phyloP scores from a whole-genome alignment of 2,797 vertebrate genomes.

The Amblyraja radiata region DNA sequence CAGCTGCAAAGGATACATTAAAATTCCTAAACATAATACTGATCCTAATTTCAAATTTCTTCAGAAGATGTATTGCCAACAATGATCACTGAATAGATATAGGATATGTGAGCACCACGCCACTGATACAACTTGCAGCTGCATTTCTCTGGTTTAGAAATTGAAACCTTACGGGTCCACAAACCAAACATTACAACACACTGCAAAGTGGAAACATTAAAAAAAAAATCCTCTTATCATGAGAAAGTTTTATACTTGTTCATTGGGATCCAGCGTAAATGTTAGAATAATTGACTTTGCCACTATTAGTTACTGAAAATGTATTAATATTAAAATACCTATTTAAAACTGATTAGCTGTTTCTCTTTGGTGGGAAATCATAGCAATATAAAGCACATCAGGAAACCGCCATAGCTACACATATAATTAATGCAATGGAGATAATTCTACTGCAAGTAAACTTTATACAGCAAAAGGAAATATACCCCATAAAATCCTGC shows the following conservation, averaged over 20 bases:
- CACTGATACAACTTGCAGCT: neutral
- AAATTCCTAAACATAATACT: neutral
- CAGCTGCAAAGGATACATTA: neutral
- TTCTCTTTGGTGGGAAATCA: neutral
- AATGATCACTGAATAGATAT: neutral
- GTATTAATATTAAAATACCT: neutral
- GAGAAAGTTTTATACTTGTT: neutral
- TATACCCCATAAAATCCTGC: slow-evolving; percentile 41
- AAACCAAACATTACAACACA: neutral
- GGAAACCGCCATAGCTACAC: neutral
- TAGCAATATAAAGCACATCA: neutral
- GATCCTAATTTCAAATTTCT: neutral
- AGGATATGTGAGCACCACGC: neutral
- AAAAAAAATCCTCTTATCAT: neutral
- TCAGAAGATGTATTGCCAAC: neutral
- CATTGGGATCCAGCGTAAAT: neutral
- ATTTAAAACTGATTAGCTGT: neutral
- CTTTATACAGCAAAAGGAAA: slow-evolving; percentile 39
- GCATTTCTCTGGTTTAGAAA: neutral
- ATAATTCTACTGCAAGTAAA: neutral
- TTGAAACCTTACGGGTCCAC: neutral
- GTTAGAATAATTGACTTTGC: neutral
- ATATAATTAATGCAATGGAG: neutral
- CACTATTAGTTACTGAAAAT: neutral
- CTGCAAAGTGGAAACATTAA: neutral